Evolutionary conservation across 2,113 vertebrate genomes (phyloP), one percentile per base, ranked within the genome.

Genomic region (Sisor rabdophorus): DNA sequence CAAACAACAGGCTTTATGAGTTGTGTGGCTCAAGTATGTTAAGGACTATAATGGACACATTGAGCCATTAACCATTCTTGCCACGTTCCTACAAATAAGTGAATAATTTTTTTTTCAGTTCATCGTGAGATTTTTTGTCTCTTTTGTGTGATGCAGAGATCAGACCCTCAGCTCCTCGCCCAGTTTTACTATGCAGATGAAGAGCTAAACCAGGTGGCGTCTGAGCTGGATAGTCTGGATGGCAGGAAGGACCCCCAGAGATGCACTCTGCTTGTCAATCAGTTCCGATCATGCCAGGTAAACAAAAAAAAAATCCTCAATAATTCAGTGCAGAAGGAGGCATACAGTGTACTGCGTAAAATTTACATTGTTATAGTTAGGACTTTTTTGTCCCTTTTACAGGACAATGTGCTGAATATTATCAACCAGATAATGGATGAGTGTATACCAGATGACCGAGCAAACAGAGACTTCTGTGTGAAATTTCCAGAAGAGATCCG

Each of bases 401-500:
- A 99, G 97, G 97, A 99, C 91, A 97, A 93, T 58, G 96, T 98
- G 87, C 83, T 99, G 75, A 96, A 94, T 88, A 95, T 99, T 81
- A 95, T 99, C 79, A 96, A 94, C 87, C 95, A 97, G 88, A 98
- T 98, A 80, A 99, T 99, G 96, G 96, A 98, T 80, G 95, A 93
- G 86, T 99, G 96, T 91, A 99, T 99, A 85, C 95, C 95, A 13
- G 91, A 92, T 5, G 94, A 98, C 78, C 92, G 97, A 15, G 97
- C 97, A 83, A 96, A 98, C 78, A 85, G 97, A 81, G 97, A 99
- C 87, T 99, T 99, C 59, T 94, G 93, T 59, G 97, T 96, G 19
- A 99, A 99, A 88, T 99, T 99, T 89, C 97, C 97, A 0, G 97
- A 99, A 87, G 97, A 99, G 90, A 96, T 99, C 85, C 94, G 96